phyloP scores from a whole-genome alignment of 2,113 vertebrate genomes.

The Toxotes jaculatrix region DNA sequence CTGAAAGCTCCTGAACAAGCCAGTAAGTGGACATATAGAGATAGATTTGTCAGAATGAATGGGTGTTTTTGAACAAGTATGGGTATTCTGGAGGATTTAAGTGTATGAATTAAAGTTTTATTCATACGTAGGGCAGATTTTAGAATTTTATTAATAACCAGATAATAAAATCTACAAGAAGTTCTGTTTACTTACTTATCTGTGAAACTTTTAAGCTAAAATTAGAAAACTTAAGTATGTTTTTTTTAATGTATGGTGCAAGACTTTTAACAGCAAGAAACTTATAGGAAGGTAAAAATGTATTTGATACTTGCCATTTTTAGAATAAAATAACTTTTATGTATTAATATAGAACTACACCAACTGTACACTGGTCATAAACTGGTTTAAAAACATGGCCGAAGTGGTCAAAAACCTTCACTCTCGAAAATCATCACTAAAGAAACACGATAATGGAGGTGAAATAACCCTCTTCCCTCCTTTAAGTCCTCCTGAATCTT shows the following conservation, averaged over 20 bases:
- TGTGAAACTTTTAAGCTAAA: too few species aligned
- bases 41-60: too few species aligned
- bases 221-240: too few species aligned
- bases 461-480: conserved; percentile 34
- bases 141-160: neutral
- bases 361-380: neutral
- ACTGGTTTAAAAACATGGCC: neutral
- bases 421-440: neutral
- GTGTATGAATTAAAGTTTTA: neutral
- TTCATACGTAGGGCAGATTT: too few species aligned
- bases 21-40: too few species aligned
- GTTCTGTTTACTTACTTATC: too few species aligned
- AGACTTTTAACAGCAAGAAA: too few species aligned
- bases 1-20: neutral
- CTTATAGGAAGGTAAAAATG: too few species aligned
- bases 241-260: too few species aligned
- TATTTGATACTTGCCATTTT: neutral
- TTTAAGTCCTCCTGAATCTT: conserved; percentile 30
- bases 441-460: conserved; percentile 41
- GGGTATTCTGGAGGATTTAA: too few species aligned
- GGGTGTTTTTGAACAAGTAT: neutral
- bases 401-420: conserved; percentile 20
- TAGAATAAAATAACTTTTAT: neutral
- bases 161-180: too few species aligned
- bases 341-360: neutral